Evolutionary conservation across 2,113 vertebrate genomes (phyloP).

Genomic region (Garra rufa): DNA sequence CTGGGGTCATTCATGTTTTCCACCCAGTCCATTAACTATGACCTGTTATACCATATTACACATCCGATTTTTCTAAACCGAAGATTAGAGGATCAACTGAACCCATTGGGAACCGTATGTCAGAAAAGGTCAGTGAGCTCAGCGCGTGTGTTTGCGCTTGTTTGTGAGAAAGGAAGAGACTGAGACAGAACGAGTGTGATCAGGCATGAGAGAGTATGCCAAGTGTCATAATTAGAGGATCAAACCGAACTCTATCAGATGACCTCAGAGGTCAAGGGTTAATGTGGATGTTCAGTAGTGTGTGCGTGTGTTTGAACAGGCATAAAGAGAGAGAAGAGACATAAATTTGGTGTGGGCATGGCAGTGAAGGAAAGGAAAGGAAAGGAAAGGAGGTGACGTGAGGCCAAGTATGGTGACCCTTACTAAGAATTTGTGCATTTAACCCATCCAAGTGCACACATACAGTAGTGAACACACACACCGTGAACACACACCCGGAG

Average conservation of each 20-base stretch:
- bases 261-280: slow-evolving; percentile 21
- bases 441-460: no score
- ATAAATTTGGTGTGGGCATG: no score
- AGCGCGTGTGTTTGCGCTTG: slow-evolving; percentile 25
- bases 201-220: slow-evolving; percentile 40
- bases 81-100: slow-evolving; percentile 15
- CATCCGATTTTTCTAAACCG: slow-evolving; percentile 17
- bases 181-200: slow-evolving; percentile 32
- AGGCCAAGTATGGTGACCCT: no score
- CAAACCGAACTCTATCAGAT: slow-evolving; percentile 36
- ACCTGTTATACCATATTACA: slow-evolving; percentile 30
- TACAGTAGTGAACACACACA: no score
- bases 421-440: no score
- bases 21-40: slow-evolving; percentile 33
- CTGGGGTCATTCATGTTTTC: slow-evolving; percentile 34
- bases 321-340: background rate
- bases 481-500: no score
- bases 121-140: slow-evolving; percentile 22
- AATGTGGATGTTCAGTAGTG: slow-evolving; percentile 24
- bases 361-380: no score
- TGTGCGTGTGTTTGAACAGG: background rate
- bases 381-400: no score
- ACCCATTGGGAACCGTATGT: background rate
- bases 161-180: slow-evolving; percentile 29
- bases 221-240: slow-evolving; percentile 45